A percentile compares a stretch with the other conserved stretches of the same genome.
phyloP scores from a whole-genome alignment of 1,140 invertebrate genomes.

The Eufriesea mexicana region DNA sequence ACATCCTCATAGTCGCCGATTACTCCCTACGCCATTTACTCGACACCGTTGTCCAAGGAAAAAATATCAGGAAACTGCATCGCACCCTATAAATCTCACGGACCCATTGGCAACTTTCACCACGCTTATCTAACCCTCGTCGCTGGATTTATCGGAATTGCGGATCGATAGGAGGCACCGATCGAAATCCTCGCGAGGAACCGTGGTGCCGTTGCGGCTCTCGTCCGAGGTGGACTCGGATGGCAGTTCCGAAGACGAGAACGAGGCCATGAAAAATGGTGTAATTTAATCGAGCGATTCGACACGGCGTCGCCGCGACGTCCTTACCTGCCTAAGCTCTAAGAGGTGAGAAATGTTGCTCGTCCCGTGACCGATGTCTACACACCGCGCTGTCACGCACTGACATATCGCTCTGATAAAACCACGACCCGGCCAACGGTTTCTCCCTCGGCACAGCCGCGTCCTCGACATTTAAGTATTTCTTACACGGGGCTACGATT shows the following conservation, averaged over 20 bases:
- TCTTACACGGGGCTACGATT: constrained; percentile 65
- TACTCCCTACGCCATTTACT: no score
- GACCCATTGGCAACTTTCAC: no score
- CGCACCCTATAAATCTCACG: no score
- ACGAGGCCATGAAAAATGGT: constrained; percentile 71
- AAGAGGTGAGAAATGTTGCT: constrained; percentile 75
- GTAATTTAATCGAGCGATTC: constrained; percentile 76
- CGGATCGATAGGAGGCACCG: constrained; percentile 13
- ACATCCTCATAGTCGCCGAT: no score
- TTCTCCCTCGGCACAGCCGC: constrained; percentile 59
- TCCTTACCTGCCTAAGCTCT: constrained; percentile 64
- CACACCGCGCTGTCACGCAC: constrained; percentile 71
- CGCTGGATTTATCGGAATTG: no score
- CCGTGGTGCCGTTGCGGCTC: no score
- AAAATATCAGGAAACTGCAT: no score
- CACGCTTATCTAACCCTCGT: no score
- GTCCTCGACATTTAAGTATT: constrained; percentile 68
- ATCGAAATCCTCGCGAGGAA: no score
- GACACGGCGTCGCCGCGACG: constrained; percentile 62
- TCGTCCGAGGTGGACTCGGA: background rate
- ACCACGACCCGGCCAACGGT: constrained; percentile 64
- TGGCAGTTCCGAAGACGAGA: constrained; percentile 34
- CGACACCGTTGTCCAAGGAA: no score
- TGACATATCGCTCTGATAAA: constrained; percentile 78
- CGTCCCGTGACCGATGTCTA: constrained; percentile 74